Evolutionary conservation across 2,797 vertebrate genomes (phyloP).

Genomic region (Rhinatrema bivittatum): DNA sequence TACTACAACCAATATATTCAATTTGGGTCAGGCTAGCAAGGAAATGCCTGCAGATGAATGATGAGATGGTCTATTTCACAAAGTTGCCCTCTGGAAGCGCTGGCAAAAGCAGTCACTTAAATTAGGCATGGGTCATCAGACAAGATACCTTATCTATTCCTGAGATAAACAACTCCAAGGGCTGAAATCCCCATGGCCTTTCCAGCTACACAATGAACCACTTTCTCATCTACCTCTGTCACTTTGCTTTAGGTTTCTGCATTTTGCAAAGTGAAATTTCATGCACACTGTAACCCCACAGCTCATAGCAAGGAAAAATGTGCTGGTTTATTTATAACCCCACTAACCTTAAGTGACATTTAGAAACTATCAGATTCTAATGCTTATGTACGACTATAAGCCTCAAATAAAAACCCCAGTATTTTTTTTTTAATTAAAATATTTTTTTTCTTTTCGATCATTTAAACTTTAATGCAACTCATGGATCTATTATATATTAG

Average conservation of each 20-base stretch:
- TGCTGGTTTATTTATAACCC: slow-evolving; percentile 63
- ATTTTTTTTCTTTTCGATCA: too few relatives aligned
- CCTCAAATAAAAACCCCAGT: too few relatives aligned
- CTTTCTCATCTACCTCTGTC: slow-evolving; percentile 68
- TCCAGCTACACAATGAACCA: slow-evolving; percentile 30
- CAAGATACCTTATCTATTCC: slow-evolving; percentile 56
- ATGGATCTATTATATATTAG: too few relatives aligned
- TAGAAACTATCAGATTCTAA: neutral
- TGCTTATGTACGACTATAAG: slow-evolving; percentile 1
- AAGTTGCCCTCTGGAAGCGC: slow-evolving; percentile 57
- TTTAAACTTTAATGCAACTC: too few relatives aligned
- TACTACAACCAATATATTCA: too few relatives aligned
- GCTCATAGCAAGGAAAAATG: slow-evolving; percentile 49
- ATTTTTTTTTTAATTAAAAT: too few relatives aligned
- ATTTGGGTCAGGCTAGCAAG: too few relatives aligned
- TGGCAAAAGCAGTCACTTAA: slow-evolving; percentile 75
- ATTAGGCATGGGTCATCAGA: slow-evolving; percentile 81
- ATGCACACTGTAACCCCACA: slow-evolving; percentile 35
- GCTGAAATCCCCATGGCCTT: slow-evolving; percentile 55
- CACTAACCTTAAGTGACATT: slow-evolving; percentile 42
- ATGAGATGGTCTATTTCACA: slow-evolving; percentile 64
- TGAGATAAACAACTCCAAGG: slow-evolving; percentile 42
- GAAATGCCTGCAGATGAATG: slow-evolving; percentile 44
- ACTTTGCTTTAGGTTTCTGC: slow-evolving; percentile 51
- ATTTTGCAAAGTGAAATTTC: slow-evolving; percentile 41